Percentiles rank a stretch among this genome's conserved stretches.
phyloP scores from a whole-genome alignment of 2,888 invertebrate species.

The Hydrotaea cyrtoneurina region DNA sequence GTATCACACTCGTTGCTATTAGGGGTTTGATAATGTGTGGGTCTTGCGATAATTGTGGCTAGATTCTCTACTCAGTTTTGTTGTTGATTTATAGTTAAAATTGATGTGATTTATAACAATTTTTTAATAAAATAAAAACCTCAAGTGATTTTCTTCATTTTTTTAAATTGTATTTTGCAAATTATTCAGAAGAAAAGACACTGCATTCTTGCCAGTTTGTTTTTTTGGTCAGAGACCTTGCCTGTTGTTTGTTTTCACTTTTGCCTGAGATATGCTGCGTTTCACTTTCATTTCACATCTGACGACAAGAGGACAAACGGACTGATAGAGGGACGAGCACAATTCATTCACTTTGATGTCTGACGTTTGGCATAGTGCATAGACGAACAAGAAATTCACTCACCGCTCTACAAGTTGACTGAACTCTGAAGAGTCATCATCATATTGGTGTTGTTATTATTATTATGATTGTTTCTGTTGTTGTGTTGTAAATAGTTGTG shows the following conservation, averaged over 20 bases:
- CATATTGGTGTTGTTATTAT: slow-evolving; percentile 18
- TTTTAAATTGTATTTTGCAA: neutral
- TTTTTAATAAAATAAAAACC: neutral
- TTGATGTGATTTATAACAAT: slow-evolving; percentile 24
- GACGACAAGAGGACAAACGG: neutral
- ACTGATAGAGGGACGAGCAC: neutral
- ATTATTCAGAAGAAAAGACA: neutral
- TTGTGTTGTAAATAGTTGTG: slow-evolving; percentile 7
- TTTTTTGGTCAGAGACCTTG: too few species aligned
- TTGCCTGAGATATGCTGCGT: neutral
- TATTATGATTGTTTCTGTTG: slow-evolving; percentile 23
- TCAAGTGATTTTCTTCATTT: neutral
- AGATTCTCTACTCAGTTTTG: neutral
- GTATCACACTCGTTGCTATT: too few species aligned
- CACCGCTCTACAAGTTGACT: slow-evolving; percentile 56
- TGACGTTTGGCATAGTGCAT: neutral
- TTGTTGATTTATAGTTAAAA: slow-evolving; percentile 12
- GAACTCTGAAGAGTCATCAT: slow-evolving; percentile 53
- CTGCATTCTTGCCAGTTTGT: neutral
- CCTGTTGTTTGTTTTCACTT: slow-evolving; percentile 8
- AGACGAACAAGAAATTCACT: neutral
- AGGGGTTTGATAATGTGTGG: too few species aligned
- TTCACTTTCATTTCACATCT: slow-evolving; percentile 44
- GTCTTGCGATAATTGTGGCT: too few species aligned
- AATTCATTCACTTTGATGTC: neutral